Percentiles rank a stretch among this genome's conserved stretches.
Evolutionary conservation across 2,113 vertebrate species (phyloP).

Genomic region (Gobiocypris rarus): DNA sequence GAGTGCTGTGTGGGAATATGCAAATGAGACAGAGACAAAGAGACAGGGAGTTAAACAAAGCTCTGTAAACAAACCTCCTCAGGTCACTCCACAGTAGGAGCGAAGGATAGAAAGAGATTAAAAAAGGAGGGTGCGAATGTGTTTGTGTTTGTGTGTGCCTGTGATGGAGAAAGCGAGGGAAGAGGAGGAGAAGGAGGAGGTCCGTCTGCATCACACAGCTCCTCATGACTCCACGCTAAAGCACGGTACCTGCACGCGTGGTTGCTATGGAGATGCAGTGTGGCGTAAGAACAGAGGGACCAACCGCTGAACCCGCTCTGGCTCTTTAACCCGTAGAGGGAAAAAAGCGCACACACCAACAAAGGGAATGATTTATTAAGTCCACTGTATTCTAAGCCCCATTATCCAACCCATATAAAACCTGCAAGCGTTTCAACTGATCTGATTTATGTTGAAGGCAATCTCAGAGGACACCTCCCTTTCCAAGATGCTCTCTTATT

Average conservation of each 20-base stretch:
- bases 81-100: constrained; percentile 53
- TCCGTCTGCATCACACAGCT: constrained; percentile 69
- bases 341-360: constrained; percentile 64
- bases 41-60: constrained; percentile 48
- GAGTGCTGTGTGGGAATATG: constrained; percentile 53
- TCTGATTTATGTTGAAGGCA: constrained; percentile 68
- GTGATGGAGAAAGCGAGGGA: constrained; percentile 28
- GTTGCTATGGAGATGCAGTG: constrained; percentile 79
- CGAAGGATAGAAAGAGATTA: constrained; percentile 22
- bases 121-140: constrained; percentile 41
- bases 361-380: constrained; percentile 74
- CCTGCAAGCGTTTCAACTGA: constrained; percentile 66
- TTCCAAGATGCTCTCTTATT: constrained; percentile 70
- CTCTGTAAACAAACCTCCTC: constrained; percentile 54
- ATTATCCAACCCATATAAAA: constrained; percentile 70
- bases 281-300: constrained; percentile 68
- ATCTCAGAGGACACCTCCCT: constrained; percentile 60
- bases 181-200: constrained; percentile 48
- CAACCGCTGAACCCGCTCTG: constrained; percentile 71
- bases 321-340: constrained; percentile 63
- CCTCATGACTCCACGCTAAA: constrained; percentile 67
- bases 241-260: constrained; percentile 71
- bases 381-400: constrained; percentile 67
- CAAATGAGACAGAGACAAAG: constrained; percentile 53
- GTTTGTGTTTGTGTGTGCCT: not conserved